Evolutionary conservation across 2,888 invertebrate genomes (phyloP).

Genomic region (Acanthosepion pharaonis): DNA sequence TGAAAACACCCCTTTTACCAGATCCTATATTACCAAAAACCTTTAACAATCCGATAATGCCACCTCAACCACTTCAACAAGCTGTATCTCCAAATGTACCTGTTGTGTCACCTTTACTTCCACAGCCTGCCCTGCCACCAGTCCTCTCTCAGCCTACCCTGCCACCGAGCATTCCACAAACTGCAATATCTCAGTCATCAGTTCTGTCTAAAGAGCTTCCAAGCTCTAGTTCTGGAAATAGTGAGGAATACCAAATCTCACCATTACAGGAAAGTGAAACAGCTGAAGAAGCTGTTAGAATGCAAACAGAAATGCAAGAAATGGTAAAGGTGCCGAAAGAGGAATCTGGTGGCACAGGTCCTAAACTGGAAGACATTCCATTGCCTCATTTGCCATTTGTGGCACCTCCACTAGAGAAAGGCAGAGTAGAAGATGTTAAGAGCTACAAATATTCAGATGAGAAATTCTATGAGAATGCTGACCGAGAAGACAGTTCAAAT

Average conservation of each 20-base stretch:
- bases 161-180: neutral
- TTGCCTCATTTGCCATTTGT: constrained; percentile 24
- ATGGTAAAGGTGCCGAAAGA: neutral
- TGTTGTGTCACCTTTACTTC: neutral
- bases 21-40: neutral
- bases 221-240: neutral
- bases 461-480: neutral
- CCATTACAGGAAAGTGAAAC: neutral
- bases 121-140: constrained; percentile 34
- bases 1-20: neutral
- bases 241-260: neutral
- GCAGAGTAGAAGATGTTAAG: neutral
- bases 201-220: neutral
- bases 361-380: constrained; percentile 46
- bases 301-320: neutral
- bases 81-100: neutral
- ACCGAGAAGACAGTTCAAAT: neutral
- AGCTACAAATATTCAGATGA: neutral
- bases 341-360: constrained; percentile 15
- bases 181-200: neutral
- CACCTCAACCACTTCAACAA: constrained; percentile 38
- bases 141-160: constrained; percentile 1
- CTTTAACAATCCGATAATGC: neutral
- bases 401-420: neutral
- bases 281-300: neutral